Evolutionary conservation across 2,888 invertebrate genomes (phyloP), one percentile per base, ranked within the genome.

Genomic region (Cylloceria caligata): DNA sequence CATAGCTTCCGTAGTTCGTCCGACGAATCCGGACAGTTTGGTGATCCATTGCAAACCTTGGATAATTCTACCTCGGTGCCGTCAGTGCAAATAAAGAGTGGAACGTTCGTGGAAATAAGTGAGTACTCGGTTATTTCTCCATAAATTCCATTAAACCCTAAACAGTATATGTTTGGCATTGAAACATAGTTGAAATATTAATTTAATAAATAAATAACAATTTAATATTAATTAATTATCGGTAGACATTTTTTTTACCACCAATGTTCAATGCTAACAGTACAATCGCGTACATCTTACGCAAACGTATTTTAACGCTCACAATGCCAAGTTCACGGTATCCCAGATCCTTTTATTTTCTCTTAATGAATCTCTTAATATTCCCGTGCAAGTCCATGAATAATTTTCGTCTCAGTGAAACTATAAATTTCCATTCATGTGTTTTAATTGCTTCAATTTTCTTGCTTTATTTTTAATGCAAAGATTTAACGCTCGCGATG

Each of bases 1-100:
- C 90, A 90, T 11, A 90, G 76, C 72, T 87, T 87, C 47, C 68
- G 77, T 9, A 94, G 93, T 91, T 96, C 96, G 91, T 96, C 96
- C 13, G 95, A 95, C 13, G 93, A 93, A 92, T 96, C 96, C 0
- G 93, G 91, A 88, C 96, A 96, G 80, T 96, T 93, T 0, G 87
- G 47, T 3, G 89, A 90, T 0, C 93, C 94, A 89, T 96, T 94
- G 87, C 96, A 96, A 2, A 94, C 93, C 67, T 94, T 89, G 0
- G 87, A 85, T 0, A 94, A 86, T 13, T 93, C 86, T 52, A 96
- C 91, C 68, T 85, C 75, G 4, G 86, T 80, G 3, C 89, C 89
- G 76, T 90, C 90, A 49, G 82, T 76, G 73, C 90, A 90, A 60
- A 87, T 80, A 74, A 90, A 90, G 6, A 80, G 36, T 19, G 74